Conservation (phyloP, 1,140 invertebrate genomes). For the Mamestra configurata region DNA sequence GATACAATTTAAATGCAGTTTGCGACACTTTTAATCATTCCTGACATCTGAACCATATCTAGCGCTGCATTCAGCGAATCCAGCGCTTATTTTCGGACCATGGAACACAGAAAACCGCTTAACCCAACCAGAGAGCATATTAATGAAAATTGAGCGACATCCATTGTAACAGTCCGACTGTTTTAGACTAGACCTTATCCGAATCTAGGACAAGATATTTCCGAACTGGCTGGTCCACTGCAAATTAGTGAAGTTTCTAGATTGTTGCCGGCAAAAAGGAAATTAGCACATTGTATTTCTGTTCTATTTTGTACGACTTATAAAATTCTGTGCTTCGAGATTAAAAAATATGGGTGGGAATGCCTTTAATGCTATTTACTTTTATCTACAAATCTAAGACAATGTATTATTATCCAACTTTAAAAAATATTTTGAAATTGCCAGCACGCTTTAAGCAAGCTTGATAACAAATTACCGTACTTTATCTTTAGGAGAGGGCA, state of each 20-base stretch:
- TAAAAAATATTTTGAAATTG: too few species aligned
- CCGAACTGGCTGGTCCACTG: slow-evolving; percentile 50
- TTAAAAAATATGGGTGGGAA: too few species aligned
- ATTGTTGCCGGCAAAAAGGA: slow-evolving; percentile 41
- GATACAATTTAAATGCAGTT: slow-evolving; percentile 6
- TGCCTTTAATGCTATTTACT: too few species aligned
- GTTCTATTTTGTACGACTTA: too few species aligned
- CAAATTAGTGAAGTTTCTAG: slow-evolving; percentile 43
- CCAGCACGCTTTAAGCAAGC: too few species aligned
- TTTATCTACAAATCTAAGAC: too few species aligned
- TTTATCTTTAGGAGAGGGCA: too few species aligned
- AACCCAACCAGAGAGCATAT: slow-evolving; percentile 76
- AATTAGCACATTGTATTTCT: slow-evolving; percentile 40
- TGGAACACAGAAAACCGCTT: slow-evolving; percentile 85
- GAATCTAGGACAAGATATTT: slow-evolving; percentile 85
- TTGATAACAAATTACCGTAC: too few species aligned
- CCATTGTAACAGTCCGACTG: slow-evolving; percentile 70
- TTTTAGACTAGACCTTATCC: slow-evolving; percentile 74
- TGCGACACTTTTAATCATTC: slow-evolving; percentile 52
- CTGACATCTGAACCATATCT: slow-evolving; percentile 60
- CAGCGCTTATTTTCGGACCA: slow-evolving; percentile 70
- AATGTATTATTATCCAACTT: too few species aligned
- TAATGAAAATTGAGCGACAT: slow-evolving; percentile 87
- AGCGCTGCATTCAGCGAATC: slow-evolving; percentile 63
- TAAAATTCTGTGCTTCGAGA: too few species aligned